These are phyloP conservation scores for Apeira syringaria DNA, from an alignment of 2,888 invertebrate species.

Conservation along the genomic window DNA sequence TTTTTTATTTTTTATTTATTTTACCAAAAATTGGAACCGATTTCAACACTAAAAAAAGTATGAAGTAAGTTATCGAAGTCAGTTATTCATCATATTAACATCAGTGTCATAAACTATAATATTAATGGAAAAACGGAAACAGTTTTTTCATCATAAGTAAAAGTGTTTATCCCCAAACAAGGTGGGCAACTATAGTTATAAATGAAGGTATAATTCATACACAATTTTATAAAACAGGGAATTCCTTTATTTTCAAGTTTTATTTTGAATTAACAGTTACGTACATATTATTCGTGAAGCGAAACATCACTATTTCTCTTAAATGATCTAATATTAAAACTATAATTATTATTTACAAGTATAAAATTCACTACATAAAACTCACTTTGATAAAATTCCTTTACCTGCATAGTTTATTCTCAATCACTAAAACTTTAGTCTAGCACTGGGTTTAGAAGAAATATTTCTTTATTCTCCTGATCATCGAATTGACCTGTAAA, in stretches of 20 bases:
- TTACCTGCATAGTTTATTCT: constrained; percentile 60
- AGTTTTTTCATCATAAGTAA: too few relatives aligned
- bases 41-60: too few relatives aligned
- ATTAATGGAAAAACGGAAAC: too few relatives aligned
- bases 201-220: too few relatives aligned
- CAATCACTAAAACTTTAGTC: constrained; percentile 58
- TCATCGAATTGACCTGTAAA: constrained; percentile 73
- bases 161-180: too few relatives aligned
- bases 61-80: too few relatives aligned
- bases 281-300: constrained; percentile 72
- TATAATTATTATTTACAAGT: constrained; percentile 77
- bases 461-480: constrained; percentile 51
- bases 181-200: too few relatives aligned
- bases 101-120: too few relatives aligned
- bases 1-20: too few relatives aligned
- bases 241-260: constrained; percentile 67
- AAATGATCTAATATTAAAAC: constrained; percentile 59
- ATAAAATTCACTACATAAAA: constrained; percentile 69
- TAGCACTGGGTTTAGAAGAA: constrained; percentile 70
- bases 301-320: constrained; percentile 71
- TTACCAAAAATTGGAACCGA: too few relatives aligned
- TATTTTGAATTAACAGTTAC: constrained; percentile 72
- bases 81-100: too few relatives aligned
- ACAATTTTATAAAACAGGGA: constrained; percentile 58
- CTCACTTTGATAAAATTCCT: constrained; percentile 61